Evolutionary conservation across 2,888 invertebrate species (phyloP), one percentile per base, ranked within the genome.

Genomic region (Acleris sparsana): DNA sequence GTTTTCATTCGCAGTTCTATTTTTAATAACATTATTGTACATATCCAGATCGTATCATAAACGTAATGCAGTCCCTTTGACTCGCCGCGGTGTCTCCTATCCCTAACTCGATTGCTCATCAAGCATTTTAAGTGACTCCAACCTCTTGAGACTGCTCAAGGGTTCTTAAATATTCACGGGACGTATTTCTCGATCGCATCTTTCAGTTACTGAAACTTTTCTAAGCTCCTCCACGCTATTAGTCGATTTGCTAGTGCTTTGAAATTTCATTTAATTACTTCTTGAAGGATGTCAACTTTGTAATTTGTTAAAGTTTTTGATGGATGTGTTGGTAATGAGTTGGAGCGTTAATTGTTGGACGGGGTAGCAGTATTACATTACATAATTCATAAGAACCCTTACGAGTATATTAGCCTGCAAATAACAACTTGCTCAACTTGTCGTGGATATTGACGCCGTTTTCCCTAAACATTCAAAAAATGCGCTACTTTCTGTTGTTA

Each of bases 151-250:
- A 90, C 87, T 80, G 75, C 82, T 84, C 76, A 77, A 82, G 77
- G 78, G 78, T 83, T 81, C 85, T 89, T 85, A 88, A 89, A 90
- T 89, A 89, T 89, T 89, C 88, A 89, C 83, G 76, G 78, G 79
- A 78, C 82, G 84, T 84, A 82, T 67, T 80, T 84, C 80, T 82
- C 84, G 81, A 88, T 88, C 81, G 80, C 73, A 78, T 86, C 84
- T 84, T 83, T 82, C 80, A 78, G 80, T 81, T 74, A 75, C 73
- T 69, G 73, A 75, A 80, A 82, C 75, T 80, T 80, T 80, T 77
- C 73, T 76, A 75, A 80, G 73, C 72, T 68, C 71, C 75, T 64
- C 72, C 72, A 73, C 71, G 74, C 76, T 77, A 77, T 79, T 79
- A 80, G 78, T 77, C 78, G 74, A 80, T 78, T 80, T 72, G 72